Percentiles rank a stretch among this genome's conserved stretches.
These are phyloP conservation scores for Pedionomus torquatus DNA, from an alignment of 2,113 vertebrate species.

Conservation along the genomic window DNA sequence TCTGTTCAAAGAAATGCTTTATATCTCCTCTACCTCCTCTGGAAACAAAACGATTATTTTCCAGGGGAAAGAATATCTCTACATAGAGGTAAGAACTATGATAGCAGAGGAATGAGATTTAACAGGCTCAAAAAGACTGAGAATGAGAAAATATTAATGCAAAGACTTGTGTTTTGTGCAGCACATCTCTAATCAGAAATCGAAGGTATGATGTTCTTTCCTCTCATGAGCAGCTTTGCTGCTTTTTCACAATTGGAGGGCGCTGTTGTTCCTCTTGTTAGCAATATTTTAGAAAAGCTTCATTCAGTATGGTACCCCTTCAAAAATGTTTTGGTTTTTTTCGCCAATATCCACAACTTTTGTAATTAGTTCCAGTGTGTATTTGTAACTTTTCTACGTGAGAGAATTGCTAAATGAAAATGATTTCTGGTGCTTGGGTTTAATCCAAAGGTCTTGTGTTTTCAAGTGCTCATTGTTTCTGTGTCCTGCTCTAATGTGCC, in stretches of 20 bases:
- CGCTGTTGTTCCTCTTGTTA: background rate
- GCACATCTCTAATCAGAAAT: background rate
- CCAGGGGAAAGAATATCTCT: background rate
- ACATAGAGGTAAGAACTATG: background rate
- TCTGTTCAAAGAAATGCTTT: background rate
- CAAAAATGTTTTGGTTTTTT: background rate
- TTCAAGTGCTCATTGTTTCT: background rate
- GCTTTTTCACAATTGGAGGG: background rate
- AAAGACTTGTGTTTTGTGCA: background rate
- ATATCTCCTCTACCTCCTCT: background rate
- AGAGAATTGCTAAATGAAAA: background rate
- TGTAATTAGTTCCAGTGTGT: background rate
- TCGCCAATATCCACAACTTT: background rate
- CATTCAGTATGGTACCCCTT: background rate
- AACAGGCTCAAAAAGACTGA: background rate
- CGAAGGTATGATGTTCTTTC: background rate
- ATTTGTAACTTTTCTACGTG: background rate
- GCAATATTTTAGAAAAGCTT: background rate
- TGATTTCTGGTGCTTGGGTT: background rate
- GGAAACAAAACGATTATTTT: background rate
- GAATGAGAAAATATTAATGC: background rate
- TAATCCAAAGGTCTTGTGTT: background rate
- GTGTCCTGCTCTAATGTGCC: background rate
- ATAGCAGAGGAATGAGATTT: background rate
- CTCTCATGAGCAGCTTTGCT: background rate